Conservation (phyloP, 2,113 vertebrate genomes). For the Hiodon tergisus region DNA sequence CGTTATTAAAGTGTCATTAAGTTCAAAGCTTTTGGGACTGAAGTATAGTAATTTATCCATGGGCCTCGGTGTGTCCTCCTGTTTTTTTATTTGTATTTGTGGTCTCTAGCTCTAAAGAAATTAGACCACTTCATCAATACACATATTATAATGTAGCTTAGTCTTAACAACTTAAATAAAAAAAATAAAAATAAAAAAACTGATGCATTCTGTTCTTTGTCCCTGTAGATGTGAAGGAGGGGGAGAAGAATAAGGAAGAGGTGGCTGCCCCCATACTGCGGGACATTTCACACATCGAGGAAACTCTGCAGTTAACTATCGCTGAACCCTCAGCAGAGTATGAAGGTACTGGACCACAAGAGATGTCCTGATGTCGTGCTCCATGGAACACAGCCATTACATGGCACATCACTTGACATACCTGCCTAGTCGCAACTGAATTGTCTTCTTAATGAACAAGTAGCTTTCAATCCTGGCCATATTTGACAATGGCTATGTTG, state of each 20-base stretch:
- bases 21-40: too few relatives aligned
- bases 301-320: slow-evolving; percentile 71
- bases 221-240: slow-evolving; percentile 7
- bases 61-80: neutral
- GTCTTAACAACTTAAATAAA: too few relatives aligned
- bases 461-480: too few relatives aligned
- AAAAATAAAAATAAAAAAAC: neutral
- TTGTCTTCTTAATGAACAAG: too few relatives aligned
- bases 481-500: too few relatives aligned
- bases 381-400: neutral
- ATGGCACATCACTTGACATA: too few relatives aligned
- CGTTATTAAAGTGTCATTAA: too few relatives aligned
- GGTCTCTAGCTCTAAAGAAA: neutral
- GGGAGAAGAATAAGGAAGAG: slow-evolving; percentile 16
- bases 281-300: slow-evolving; percentile 84
- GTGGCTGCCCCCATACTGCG: slow-evolving; percentile 45
- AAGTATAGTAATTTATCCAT: too few relatives aligned
- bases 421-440: too few relatives aligned
- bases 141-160: too few relatives aligned
- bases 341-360: slow-evolving; percentile 63
- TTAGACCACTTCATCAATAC: too few relatives aligned
- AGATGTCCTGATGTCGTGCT: neutral
- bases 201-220: neutral
- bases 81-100: neutral
- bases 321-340: slow-evolving; percentile 73